A percentile compares a stretch with the other conserved stretches of the same genome.
Evolutionary conservation across 1,140 invertebrate species (phyloP).

Genomic region (Cotesia vestalis): DNA sequence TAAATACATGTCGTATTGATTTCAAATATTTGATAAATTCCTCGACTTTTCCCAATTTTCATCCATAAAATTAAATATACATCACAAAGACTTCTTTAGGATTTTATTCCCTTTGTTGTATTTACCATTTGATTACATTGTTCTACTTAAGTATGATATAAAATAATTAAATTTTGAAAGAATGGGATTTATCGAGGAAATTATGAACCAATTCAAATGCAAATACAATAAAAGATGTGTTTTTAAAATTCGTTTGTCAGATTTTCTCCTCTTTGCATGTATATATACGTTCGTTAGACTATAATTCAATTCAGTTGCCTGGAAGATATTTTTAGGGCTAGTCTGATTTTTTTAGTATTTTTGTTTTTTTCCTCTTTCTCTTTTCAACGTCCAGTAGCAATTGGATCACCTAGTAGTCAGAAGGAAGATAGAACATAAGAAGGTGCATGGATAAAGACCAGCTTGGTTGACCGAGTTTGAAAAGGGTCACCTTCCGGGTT

Average conservation of each 20-base stretch:
- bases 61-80: too few relatives aligned
- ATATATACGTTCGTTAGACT: constrained; percentile 27
- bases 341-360: constrained; percentile 30
- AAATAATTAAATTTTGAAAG: too few relatives aligned
- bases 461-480: constrained; percentile 39
- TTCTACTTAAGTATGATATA: too few relatives aligned
- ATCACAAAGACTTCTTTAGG: too few relatives aligned
- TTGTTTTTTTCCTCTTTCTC: constrained; percentile 3
- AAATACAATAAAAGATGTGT: not conserved
- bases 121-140: too few relatives aligned
- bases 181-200: not conserved
- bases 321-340: constrained; percentile 37
- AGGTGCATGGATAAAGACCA: constrained; percentile 30
- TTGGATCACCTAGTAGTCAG: constrained; percentile 7
- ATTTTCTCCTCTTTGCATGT: constrained; percentile 17
- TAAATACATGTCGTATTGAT: too few relatives aligned
- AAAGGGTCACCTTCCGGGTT: constrained; percentile 35
- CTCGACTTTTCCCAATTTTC: too few relatives aligned
- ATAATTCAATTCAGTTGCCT: constrained; percentile 41
- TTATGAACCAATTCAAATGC: not conserved
- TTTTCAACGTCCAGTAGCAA: constrained; percentile 11
- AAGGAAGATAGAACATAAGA: constrained; percentile 35
- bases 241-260: not conserved
- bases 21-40: not conserved
- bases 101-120: too few relatives aligned